Percentiles rank a stretch among this genome's conserved stretches.
Conservation (phyloP, 2,888 invertebrate genomes). For the Sacculina carcini region DNA sequence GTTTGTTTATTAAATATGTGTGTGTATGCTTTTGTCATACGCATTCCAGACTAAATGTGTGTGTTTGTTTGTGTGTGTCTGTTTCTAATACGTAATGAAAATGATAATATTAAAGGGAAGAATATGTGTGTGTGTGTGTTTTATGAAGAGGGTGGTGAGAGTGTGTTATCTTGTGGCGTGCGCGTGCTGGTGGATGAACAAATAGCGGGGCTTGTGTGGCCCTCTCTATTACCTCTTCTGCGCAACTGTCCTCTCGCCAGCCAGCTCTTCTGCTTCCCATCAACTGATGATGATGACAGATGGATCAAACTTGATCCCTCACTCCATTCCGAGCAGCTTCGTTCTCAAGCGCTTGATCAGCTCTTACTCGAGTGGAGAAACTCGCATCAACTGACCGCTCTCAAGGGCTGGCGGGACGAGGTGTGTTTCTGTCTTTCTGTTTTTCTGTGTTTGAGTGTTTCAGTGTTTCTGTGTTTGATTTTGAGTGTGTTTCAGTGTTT, state of each 20-base stretch:
- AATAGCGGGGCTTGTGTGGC: neutral
- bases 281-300: too few species aligned
- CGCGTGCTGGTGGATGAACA: neutral
- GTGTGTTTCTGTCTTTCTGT: conserved; percentile 26
- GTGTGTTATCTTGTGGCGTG: neutral
- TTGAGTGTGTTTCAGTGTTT: too few species aligned
- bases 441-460: too few species aligned
- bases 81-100: too few species aligned
- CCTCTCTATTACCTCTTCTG: neutral
- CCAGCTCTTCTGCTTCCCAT: too few species aligned
- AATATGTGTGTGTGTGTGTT: too few species aligned
- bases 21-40: too few species aligned
- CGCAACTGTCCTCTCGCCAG: too few species aligned
- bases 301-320: neutral
- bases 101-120: too few species aligned
- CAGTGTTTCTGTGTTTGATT: too few species aligned
- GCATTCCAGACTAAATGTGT: too few species aligned
- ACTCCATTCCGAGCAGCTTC: conserved; percentile 9
- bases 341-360: conserved; percentile 29
- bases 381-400: conserved; percentile 46
- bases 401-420: conserved; percentile 83
- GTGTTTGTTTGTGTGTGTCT: too few species aligned
- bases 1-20: conserved; percentile 4
- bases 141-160: neutral
- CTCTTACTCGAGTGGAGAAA: conserved; percentile 47